These are phyloP conservation scores for Danionella cerebrum DNA, from an alignment of 2,113 vertebrate species.

Conservation along the genomic window DNA sequence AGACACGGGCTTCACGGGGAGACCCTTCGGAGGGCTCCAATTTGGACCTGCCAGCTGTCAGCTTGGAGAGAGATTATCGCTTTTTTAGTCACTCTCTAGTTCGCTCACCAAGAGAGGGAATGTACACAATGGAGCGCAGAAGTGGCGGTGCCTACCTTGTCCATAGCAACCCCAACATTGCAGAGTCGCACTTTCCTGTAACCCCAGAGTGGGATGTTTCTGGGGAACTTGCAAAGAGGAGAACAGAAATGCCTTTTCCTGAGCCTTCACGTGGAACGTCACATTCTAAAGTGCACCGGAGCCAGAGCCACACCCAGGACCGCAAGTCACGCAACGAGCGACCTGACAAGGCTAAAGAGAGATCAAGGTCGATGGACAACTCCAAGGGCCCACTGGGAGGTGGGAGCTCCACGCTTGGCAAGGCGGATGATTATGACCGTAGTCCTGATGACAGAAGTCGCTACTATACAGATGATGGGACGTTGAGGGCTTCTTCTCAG, in stretches of 20 bases:
- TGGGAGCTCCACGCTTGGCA: constrained; percentile 68
- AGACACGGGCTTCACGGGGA: constrained; percentile 81
- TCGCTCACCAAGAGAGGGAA: constrained; percentile 82
- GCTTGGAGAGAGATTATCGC: constrained; percentile 72
- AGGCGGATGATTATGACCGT: constrained; percentile 81
- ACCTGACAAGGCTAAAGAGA: constrained; percentile 91
- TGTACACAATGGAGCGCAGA: constrained; percentile 83
- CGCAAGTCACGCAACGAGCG: constrained; percentile 88
- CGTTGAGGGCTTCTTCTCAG: constrained; percentile 79
- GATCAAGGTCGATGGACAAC: constrained; percentile 96
- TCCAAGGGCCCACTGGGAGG: constrained; percentile 84
- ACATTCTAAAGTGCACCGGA: constrained; percentile 91
- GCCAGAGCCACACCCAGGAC: constrained; percentile 97
- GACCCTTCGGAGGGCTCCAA: constrained; percentile 84
- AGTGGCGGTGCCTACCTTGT: constrained; percentile 74
- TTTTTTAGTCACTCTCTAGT: constrained; percentile 77
- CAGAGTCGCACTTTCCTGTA: constrained; percentile 89
- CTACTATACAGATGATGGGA: constrained; percentile 85
- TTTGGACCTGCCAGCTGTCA: constrained; percentile 71
- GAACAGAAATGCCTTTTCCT: constrained; percentile 96
- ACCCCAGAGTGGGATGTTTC: constrained; percentile 98
- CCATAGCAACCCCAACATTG: constrained; percentile 83
- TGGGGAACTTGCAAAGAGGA: constrained; percentile 89
- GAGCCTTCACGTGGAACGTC: constrained; percentile 91
- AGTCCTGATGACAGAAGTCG: constrained; percentile 82